phyloP scores from a whole-genome alignment of 2,888 invertebrate genomes.

The Chouioia cunea region DNA sequence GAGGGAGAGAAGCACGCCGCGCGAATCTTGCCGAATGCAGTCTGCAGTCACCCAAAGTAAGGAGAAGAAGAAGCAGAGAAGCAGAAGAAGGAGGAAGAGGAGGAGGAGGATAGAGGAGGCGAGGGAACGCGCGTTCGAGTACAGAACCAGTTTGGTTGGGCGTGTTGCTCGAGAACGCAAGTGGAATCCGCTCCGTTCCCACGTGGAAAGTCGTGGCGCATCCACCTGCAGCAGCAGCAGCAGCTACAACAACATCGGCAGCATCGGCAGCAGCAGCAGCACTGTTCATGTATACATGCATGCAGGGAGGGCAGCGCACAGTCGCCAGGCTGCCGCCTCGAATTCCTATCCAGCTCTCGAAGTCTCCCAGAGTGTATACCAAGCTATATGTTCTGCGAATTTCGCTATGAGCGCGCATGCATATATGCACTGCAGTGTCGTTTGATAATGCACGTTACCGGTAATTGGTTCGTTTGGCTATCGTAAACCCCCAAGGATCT shows the following conservation, averaged over 20 bases:
- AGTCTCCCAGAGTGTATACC: neutral
- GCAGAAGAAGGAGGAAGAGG: slow-evolving; percentile 18
- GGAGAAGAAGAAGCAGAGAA: slow-evolving; percentile 15
- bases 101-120: slow-evolving; percentile 43
- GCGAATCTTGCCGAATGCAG: slow-evolving; percentile 1
- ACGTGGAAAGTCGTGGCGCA: slow-evolving; percentile 54
- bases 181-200: slow-evolving; percentile 55
- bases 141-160: slow-evolving; percentile 56
- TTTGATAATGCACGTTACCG: slow-evolving; percentile 30
- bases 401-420: slow-evolving; percentile 15
- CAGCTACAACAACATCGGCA: no score
- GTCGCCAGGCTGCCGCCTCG: slow-evolving; percentile 29
- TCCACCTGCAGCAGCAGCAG: slow-evolving; percentile 51
- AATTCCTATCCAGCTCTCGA: slow-evolving; percentile 35
- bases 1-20: slow-evolving; percentile 4
- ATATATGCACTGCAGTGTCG: neutral
- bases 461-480: slow-evolving; percentile 50
- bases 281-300: slow-evolving; percentile 5
- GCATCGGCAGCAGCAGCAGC: slow-evolving; percentile 4
- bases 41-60: neutral
- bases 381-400: slow-evolving; percentile 50
- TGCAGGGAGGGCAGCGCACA: neutral
- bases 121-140: slow-evolving; percentile 30
- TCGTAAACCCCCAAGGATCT: slow-evolving; percentile 11
- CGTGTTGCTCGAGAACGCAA: slow-evolving; percentile 52